phyloP scores from a whole-genome alignment of 1,140 invertebrate genomes.

The Tetraneura akinire region DNA sequence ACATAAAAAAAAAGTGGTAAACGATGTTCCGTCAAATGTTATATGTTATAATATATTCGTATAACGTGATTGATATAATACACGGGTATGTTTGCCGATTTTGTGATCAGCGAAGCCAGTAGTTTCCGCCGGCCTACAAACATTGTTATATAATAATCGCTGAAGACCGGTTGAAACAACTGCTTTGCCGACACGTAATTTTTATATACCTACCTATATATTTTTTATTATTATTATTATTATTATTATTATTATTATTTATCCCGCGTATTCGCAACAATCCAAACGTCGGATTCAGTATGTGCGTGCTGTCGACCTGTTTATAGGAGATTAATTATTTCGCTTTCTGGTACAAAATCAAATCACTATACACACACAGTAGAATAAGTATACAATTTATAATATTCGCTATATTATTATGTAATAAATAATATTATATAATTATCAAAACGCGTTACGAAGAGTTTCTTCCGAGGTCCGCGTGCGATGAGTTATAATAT shows the following conservation, averaged over 20 bases:
- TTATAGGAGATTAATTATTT: not conserved
- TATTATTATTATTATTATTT: not conserved
- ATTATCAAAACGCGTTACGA: too few relatives aligned
- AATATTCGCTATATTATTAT: too few relatives aligned
- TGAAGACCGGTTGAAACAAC: conserved; percentile 93
- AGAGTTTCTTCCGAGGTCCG: too few relatives aligned
- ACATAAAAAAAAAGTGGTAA: too few relatives aligned
- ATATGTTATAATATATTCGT: too few relatives aligned
- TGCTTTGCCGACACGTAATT: conserved; percentile 57
- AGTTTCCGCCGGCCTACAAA: conserved; percentile 91
- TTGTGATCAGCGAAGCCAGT: conserved; percentile 61
- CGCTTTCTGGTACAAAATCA: not conserved
- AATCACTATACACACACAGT: not conserved
- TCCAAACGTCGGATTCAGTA: not conserved
- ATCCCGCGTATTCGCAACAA: conserved; percentile 4
- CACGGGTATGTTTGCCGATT: conserved; percentile 7
- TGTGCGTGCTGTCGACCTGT: not conserved
- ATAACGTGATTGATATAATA: too few relatives aligned
- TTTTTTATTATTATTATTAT: too few relatives aligned
- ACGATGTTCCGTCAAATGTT: too few relatives aligned
- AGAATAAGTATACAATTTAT: too few relatives aligned
- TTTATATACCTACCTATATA: too few relatives aligned
- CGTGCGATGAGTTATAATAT: too few relatives aligned
- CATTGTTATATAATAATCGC: conserved; percentile 64
- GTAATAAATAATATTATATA: too few relatives aligned